Evolutionary conservation across 2,797 vertebrate genomes (phyloP).

Genomic region (Sebastes itinus): DNA sequence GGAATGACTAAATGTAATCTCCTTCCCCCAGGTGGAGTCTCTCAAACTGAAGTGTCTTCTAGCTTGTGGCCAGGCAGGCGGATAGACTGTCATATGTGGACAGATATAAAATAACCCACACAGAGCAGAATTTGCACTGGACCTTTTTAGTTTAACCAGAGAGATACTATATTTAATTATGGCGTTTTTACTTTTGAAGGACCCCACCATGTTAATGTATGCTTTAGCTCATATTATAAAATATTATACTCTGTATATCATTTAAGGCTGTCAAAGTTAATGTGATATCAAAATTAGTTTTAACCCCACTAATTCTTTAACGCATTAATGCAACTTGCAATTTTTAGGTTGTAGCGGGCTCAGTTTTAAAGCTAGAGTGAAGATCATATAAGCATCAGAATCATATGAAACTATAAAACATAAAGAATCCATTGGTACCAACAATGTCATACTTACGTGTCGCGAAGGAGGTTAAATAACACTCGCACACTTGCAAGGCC

Average conservation of each 20-base stretch:
- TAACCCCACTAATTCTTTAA: too few relatives aligned
- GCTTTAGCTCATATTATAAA: not conserved
- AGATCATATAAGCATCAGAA: too few relatives aligned
- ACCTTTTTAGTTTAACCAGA: not conserved
- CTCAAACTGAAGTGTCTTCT: not conserved
- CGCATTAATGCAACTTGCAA: too few relatives aligned
- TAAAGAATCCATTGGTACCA: too few relatives aligned
- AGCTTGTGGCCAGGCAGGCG: not conserved
- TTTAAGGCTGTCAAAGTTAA: too few relatives aligned
- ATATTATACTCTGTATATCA: not conserved
- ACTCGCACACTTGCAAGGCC: too few relatives aligned
- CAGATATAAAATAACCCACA: not conserved
- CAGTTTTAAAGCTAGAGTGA: too few relatives aligned
- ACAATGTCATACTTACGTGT: too few relatives aligned
- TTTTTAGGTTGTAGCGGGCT: too few relatives aligned
- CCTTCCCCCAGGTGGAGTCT: constrained; percentile 29
- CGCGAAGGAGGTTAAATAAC: too few relatives aligned
- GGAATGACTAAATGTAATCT: constrained; percentile 54
- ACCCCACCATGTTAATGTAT: not conserved
- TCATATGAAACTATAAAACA: too few relatives aligned
- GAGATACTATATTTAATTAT: not conserved
- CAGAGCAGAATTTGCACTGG: not conserved
- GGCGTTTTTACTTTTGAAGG: not conserved
- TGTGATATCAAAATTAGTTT: too few relatives aligned
- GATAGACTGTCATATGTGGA: not conserved